Evolutionary conservation across 2,888 invertebrate species (phyloP).

Genomic region (Julus scanicus): DNA sequence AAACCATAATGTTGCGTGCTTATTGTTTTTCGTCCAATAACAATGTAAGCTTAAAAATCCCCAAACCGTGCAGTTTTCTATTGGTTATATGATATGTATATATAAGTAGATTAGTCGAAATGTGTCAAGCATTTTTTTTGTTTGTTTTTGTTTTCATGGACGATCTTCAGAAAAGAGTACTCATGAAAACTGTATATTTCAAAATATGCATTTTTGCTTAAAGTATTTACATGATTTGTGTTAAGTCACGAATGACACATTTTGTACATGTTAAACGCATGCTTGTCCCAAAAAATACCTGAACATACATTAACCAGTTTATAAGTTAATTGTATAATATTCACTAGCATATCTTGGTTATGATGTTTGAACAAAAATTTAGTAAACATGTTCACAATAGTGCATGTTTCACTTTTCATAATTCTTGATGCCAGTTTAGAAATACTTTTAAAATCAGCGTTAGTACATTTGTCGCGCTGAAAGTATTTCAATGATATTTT

Average conservation of each 20-base stretch:
- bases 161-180: not conserved
- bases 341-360: not conserved
- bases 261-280: not conserved
- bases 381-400: not conserved
- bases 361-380: not conserved
- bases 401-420: not conserved
- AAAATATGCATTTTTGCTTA: conserved; percentile 30
- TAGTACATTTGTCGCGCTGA: not conserved
- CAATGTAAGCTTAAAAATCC: conserved; percentile 27
- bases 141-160: not conserved
- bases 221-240: not conserved
- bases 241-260: not conserved
- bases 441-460: not conserved
- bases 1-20: not conserved
- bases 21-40: not conserved
- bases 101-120: not conserved
- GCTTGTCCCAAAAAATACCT: not conserved
- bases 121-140: not conserved
- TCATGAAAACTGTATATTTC: conserved; percentile 8
- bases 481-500: not conserved
- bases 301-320: not conserved
- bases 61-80: conserved; percentile 18
- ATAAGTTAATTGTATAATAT: too few relatives aligned
- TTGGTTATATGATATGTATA: not conserved
- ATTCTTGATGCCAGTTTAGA: not conserved